A percentile compares a stretch with the other conserved stretches of the same genome.
phyloP scores from a whole-genome alignment of 2,888 invertebrate genomes.

The Latheticus oryzae region DNA sequence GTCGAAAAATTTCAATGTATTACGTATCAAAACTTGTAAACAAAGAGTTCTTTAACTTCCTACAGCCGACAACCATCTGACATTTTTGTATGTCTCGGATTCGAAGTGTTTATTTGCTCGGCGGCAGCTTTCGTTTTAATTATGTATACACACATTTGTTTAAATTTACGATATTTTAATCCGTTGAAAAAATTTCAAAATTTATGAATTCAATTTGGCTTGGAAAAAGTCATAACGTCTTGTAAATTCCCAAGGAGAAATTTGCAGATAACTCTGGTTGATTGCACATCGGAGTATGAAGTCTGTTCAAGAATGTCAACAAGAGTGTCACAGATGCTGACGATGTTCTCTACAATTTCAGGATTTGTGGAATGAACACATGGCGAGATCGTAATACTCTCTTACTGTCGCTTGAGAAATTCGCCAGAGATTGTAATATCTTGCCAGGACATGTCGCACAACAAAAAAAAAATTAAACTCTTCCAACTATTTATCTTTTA shows the following conservation, averaged over 20 bases:
- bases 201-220: no score
- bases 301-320: conserved; percentile 54
- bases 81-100: conserved; percentile 34
- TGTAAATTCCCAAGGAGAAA: no score
- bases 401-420: conserved; percentile 51
- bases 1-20: no score
- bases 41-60: conserved; percentile 45
- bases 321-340: conserved; percentile 56
- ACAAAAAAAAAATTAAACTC: no score
- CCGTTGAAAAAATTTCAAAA: conserved; percentile 43
- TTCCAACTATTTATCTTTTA: background rate
- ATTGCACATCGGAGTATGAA: conserved; percentile 53
- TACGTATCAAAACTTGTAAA: conserved; percentile 41
- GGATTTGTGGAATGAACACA: conserved; percentile 58
- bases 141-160: conserved; percentile 45
- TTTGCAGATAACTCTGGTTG: conserved; percentile 52
- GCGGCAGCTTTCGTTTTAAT: conserved; percentile 47
- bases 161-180: conserved; percentile 50
- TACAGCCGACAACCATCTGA: conserved; percentile 31
- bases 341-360: conserved; percentile 54
- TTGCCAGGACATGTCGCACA: conserved; percentile 54
- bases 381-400: conserved; percentile 54
- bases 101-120: conserved; percentile 46
- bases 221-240: conserved; percentile 23
- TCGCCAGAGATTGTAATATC: conserved; percentile 53